Conservation (phyloP, 1,140 invertebrate genomes). For the Ips typographus region DNA sequence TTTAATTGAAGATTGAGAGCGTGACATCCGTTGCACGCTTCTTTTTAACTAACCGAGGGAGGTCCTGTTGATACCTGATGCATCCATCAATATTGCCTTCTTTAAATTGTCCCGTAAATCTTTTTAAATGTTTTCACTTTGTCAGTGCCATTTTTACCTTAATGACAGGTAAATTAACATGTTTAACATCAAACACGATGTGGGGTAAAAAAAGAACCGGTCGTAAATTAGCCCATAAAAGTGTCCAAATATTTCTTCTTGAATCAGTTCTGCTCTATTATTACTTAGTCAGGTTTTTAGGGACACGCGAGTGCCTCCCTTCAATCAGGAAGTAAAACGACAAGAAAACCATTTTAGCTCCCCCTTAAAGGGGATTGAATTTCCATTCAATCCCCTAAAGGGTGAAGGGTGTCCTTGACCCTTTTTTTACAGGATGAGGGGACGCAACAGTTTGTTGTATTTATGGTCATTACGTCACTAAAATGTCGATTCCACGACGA, state of each 20-base stretch:
- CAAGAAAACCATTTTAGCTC: too few relatives aligned
- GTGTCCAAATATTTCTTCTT: too few relatives aligned
- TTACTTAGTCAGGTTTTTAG: too few relatives aligned
- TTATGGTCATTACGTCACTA: background rate
- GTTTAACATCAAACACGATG: too few relatives aligned
- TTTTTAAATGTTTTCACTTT: background rate
- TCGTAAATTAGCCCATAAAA: too few relatives aligned
- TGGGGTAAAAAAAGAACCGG: too few relatives aligned
- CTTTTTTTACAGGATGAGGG: background rate
- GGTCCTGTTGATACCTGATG: background rate
- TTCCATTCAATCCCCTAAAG: background rate
- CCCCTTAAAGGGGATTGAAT: too few relatives aligned
- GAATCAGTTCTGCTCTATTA: too few relatives aligned
- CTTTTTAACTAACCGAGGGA: background rate
- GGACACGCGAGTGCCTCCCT: too few relatives aligned
- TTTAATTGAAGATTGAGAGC: background rate
- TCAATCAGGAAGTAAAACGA: too few relatives aligned
- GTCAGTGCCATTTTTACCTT: background rate
- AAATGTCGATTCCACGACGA: background rate
- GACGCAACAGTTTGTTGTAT: background rate
- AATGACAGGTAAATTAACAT: too few relatives aligned
- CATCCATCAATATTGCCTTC: background rate
- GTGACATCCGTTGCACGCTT: conserved; percentile 5
- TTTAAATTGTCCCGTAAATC: conserved; percentile 2
- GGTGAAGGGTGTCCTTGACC: background rate